Evolutionary conservation across 2,113 vertebrate species (phyloP), one percentile per base, ranked within the genome.

Genomic region (Otocyon megalotis): DNA sequence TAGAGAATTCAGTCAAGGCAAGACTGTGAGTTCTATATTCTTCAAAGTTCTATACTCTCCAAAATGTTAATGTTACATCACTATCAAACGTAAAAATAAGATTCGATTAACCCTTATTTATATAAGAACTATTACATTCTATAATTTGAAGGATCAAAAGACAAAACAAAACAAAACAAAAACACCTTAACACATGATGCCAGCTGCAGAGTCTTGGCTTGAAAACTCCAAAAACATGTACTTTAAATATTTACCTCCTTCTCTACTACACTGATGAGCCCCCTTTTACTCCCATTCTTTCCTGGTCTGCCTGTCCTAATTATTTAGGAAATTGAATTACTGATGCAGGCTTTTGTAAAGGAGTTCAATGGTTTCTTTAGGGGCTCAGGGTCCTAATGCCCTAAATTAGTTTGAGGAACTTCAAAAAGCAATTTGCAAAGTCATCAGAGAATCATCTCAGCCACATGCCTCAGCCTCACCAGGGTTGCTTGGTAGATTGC

Each of bases 1-100:
- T 17, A 3, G 7, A 85, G 15, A 85, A 20, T 19, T 30, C 37
- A 3, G 30, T 62, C 43, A 43, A 43, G 22, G 0, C 0, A 54
- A 32, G 10, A 88, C 35, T 0, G 0, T 14, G 48, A 4, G 0
- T 76, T 32, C 16, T 17, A 28, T 3, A 12, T 10, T 77, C 8
- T 11, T 16, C 6, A 43, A 43, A 4, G 0, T 76, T 32, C 16
- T 17, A 28, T 3, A 12, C 13, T 77, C 8, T 11, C 19, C 6
- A 43, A 43, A 43, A 43, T 43, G 43, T 43, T 65, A 28, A 79
- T 62, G 6, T 20, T 30, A 62, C 15, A 94, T 72, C 22, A 65
- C 11, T 37, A 14, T 20, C 0, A 11, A 20, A 28, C 19, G n/a
- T 16, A 22, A 65, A 93, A 32, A 37, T 13, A 87, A 32, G 65